Conservation (phyloP, 2,888 invertebrate genomes). For the Spilosoma lubricipeda region DNA sequence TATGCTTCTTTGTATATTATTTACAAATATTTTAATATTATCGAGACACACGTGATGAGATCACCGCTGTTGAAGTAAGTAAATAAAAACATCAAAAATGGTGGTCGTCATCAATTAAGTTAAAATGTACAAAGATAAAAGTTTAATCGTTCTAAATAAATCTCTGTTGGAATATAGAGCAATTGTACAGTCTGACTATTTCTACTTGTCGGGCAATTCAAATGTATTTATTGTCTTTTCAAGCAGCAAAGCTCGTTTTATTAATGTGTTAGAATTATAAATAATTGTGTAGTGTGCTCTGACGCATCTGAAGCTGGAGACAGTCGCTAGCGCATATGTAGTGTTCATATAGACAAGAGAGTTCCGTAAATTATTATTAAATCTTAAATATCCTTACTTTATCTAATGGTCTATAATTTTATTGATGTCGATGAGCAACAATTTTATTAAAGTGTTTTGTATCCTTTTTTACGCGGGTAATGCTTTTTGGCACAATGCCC, state of each 20-base stretch:
- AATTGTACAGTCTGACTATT: neutral
- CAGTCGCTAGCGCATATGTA: neutral
- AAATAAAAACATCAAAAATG: no score
- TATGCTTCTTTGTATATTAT: neutral
- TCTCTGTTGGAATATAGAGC: neutral
- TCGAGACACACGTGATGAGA: no score
- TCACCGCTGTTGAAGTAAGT: neutral
- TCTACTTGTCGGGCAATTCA: neutral
- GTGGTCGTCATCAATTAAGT: neutral
- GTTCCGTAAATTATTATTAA: neutral
- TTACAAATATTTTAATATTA: neutral
- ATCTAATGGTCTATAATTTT: neutral
- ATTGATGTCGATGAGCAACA: neutral
- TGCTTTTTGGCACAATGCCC: no score
- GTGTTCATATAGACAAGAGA: neutral
- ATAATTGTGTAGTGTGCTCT: neutral
- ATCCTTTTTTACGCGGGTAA: no score
- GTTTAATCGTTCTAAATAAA: neutral
- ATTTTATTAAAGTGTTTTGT: neutral
- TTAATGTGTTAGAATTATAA: neutral
- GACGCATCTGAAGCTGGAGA: neutral
- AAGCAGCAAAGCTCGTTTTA: neutral
- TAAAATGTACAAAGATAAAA: neutral
- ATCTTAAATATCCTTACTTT: neutral
- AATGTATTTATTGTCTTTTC: neutral